Base-by-base conservation (phyloP, 2,888 invertebrate species). In the Eupeodes latifasciatus region DNA sequence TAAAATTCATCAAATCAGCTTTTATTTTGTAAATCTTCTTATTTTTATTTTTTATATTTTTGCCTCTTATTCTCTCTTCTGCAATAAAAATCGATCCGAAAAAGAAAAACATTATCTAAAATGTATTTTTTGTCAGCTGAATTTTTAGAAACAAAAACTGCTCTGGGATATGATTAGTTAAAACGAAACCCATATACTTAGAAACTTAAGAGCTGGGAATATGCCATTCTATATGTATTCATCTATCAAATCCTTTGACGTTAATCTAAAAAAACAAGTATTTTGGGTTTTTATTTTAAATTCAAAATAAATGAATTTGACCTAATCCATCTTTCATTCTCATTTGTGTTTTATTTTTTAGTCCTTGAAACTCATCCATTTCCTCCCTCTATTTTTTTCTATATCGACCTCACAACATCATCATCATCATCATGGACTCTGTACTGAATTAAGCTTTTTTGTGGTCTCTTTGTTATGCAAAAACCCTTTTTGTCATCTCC, bases 401-500 rank as follows among this genome's bases (percentile, higher is more conserved):
- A 5, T 59, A 12, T 14, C 4, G 16, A 5, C 34, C 5, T 12
- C 66, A n/a, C 49, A 11, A 55, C 55, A 40, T 6, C 16, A 78
- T 82, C 74, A 74, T 82, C 81, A 40, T 78, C 59, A 40, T 40
- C 40, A 40, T 40, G 40, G 40, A 40, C 40, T 27, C 27, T 40
- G 40, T n/a, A 59, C 78, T 79, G 78, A 82, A 86, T 86, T 82
- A 86, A 86, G 69, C 78, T 75, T 86, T 79, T 75, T 78, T 75
- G 82, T 75, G 82, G 86, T 62, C 53, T 9, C 78, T 75, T 79
- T 86, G 82, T 79, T 82, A 75, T 78, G 81, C 40, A 78, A 79
- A 78, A 53, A 47, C 55, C 66, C 47, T 76, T 57, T 78, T 40
- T 69, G 14, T 14, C 67, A 27, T 27, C 3, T 27, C 2, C 27